Base-by-base conservation (phyloP, 2,113 vertebrate species). In the Malaclemys terrapin region DNA sequence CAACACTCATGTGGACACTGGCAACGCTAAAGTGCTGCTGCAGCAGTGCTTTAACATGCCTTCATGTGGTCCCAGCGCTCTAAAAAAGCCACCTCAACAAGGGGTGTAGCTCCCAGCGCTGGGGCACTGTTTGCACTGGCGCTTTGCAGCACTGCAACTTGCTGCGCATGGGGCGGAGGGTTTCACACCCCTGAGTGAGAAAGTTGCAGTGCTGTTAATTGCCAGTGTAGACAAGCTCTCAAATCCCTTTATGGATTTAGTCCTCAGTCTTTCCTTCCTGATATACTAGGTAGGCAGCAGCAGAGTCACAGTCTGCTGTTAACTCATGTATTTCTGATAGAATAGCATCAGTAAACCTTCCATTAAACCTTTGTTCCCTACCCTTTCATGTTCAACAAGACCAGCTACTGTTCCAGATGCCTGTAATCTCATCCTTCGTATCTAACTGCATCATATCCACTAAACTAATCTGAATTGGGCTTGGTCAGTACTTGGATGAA, bases 391-490 rank as follows among this genome's bases (percentile, higher is more conserved):
- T 45, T 91, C 89, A 53, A 42, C 82, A 27, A 35, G 79, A 65
- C 2, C 75, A 93, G 25, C 6, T 45, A 50, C 52, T 54, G 69
- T 27, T 25, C 59, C 16, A 38, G 49, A 35, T 14, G 6, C 76
- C 20, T 17, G 1, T 1, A 25, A 29, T 3, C 4, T 6, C 2
- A 4, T 0, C 5, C 22, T 47, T 7, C 8, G 5, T 38, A 1
- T 3, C 25, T 1, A 35, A 1, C 0, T 0, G 5, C 5, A 0
- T 8, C 1, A 52, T 62, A 22, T 3, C 56, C 24, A 8, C 9
- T 6, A 0, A 1, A 65, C 0, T 65, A 5, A 81, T 35, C 22
- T 20, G 35, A 72, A 10, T 38, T 38, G 9, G 65, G n/a, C 65
- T n/a, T 72, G 19, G 17, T 72, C 65, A 72, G n/a, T 19, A 72